Evolutionary conservation across 2,113 vertebrate genomes (phyloP).

Genomic region (Miniopterus natalensis): DNA sequence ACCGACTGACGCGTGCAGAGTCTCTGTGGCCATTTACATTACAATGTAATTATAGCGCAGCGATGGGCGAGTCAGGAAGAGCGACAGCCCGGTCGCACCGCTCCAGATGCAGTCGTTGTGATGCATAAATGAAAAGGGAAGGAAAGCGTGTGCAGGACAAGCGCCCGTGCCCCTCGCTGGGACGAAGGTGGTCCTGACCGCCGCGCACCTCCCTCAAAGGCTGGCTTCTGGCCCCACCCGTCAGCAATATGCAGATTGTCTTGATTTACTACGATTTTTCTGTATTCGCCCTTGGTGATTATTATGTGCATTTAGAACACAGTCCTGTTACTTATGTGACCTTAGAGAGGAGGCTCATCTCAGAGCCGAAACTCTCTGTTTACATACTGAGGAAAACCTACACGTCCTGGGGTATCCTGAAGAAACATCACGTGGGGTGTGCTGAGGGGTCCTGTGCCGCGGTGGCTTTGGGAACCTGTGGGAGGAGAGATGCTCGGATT

Average conservation of each 20-base stretch:
- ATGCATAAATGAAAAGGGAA: slow-evolving; percentile 60
- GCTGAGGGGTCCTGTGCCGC: neutral
- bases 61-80: slow-evolving; percentile 58
- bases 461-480: neutral
- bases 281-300: neutral
- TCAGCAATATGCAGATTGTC: neutral
- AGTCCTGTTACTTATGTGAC: neutral
- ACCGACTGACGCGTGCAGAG: slow-evolving; percentile 74
- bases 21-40: slow-evolving; percentile 80
- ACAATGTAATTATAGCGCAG: slow-evolving; percentile 79
- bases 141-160: neutral
- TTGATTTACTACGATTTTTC: neutral
- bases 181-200: neutral
- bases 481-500: neutral
- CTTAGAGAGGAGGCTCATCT: neutral
- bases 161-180: too few relatives aligned
- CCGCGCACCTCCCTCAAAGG: neutral
- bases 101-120: slow-evolving; percentile 64
- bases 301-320: neutral
- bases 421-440: neutral
- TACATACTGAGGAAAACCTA: neutral
- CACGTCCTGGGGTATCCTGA: neutral
- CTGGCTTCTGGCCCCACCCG: neutral
- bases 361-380: neutral
- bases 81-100: slow-evolving; percentile 59